Percentiles rank a stretch among this genome's conserved stretches.
These are phyloP conservation scores for Zophobas atratus DNA, from an alignment of 1,140 invertebrate species.

Conservation along the genomic window DNA sequence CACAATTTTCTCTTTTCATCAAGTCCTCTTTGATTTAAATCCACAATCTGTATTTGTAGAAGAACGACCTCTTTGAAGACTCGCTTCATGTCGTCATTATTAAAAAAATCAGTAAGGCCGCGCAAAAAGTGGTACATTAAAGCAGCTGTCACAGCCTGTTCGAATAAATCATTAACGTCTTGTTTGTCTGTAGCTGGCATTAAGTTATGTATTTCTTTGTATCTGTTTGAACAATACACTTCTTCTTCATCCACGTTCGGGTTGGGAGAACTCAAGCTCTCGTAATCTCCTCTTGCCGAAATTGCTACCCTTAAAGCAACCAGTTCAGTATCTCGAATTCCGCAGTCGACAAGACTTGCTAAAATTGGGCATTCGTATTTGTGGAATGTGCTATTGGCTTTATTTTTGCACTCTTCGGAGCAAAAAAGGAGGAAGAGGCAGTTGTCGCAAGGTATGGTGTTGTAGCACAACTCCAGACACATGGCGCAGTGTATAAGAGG, in stretches of 20 bases:
- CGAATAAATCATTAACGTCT: not conserved
- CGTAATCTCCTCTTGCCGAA: not conserved
- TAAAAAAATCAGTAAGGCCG: slow-evolving; percentile 52
- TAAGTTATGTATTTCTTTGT: too few species aligned
- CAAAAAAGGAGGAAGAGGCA: slow-evolving; percentile 82
- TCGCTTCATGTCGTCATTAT: not conserved
- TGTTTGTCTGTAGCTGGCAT: not conserved
- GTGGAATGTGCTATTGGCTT: slow-evolving; percentile 80
- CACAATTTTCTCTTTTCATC: not conserved
- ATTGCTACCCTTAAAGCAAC: not conserved
- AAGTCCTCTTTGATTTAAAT: too few species aligned
- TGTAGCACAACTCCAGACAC: slow-evolving; percentile 79
- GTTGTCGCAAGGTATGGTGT: slow-evolving; percentile 77
- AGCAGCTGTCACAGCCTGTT: not conserved
- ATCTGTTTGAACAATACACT: too few species aligned
- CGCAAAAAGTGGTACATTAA: not conserved
- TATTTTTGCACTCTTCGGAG: slow-evolving; percentile 75
- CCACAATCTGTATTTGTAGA: not conserved
- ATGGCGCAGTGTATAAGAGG: slow-evolving; percentile 79
- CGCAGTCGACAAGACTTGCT: too few species aligned
- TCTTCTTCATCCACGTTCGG: too few species aligned
- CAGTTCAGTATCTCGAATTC: too few species aligned
- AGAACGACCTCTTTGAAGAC: not conserved
- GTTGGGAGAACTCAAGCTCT: not conserved
- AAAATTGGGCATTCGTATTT: slow-evolving; percentile 78